A percentile compares a stretch with the other conserved stretches of the same genome.
Evolutionary conservation across 2,888 invertebrate species (phyloP).

Genomic region (Podotricha telesiphe): DNA sequence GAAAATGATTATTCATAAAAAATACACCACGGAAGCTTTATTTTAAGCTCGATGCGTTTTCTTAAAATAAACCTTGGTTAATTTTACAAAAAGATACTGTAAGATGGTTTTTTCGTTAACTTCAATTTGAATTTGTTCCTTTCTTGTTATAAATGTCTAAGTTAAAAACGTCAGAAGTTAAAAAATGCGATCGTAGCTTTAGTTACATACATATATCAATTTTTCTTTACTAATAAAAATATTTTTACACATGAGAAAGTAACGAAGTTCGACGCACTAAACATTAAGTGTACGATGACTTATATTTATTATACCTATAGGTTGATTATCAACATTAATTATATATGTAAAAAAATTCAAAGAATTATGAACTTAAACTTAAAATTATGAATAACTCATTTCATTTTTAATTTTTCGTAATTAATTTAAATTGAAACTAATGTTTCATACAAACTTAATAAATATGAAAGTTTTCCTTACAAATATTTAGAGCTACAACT

Average conservation of each 20-base stretch:
- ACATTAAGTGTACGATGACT: no score
- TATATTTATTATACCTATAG: no score
- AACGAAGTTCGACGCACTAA: not conserved
- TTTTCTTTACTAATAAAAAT: no score
- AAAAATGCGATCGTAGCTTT: not conserved
- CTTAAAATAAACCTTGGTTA: not conserved
- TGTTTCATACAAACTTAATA: not conserved
- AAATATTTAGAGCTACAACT: constrained; percentile 10
- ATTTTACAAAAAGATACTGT: constrained; percentile 1
- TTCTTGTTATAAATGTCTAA: not conserved
- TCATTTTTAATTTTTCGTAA: not conserved
- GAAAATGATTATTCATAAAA: constrained; percentile 15
- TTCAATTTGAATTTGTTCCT: not conserved
- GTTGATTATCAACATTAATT: no score
- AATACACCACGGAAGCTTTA: not conserved
- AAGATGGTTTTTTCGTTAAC: constrained; percentile 3
- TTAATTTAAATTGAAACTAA: not conserved
- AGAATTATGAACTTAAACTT: no score
- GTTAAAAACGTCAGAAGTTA: not conserved
- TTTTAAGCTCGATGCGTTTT: not conserved
- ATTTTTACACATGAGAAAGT: no score
- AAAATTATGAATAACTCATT: no score
- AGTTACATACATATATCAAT: not conserved
- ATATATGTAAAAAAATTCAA: no score
- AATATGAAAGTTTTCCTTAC: not conserved